phyloP scores from a whole-genome alignment of 2,797 vertebrate species.

The Erethizon dorsatum region DNA sequence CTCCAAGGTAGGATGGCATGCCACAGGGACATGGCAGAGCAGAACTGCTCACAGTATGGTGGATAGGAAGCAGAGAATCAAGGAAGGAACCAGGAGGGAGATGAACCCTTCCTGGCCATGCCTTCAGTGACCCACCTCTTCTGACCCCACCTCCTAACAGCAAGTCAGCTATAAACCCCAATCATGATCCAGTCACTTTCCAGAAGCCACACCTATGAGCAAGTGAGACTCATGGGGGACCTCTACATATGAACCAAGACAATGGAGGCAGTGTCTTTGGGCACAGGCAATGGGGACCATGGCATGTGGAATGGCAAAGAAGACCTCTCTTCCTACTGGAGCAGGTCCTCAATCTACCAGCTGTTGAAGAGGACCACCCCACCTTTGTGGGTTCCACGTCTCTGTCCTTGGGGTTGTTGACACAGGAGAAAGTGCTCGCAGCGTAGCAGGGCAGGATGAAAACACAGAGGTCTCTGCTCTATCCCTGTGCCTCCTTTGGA shows the following conservation, averaged over 20 bases:
- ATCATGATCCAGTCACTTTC: not conserved
- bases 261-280: not conserved
- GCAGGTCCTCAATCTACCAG: rapidly evolving
- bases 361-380: too few relatives aligned
- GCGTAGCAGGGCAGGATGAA: rapidly evolving
- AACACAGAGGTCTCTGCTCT: not conserved
- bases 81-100: not conserved
- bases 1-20: not conserved
- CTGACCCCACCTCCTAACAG: not conserved
- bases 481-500: not conserved
- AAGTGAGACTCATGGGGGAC: not conserved
- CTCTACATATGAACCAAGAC: not conserved
- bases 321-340: not conserved
- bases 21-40: not conserved
- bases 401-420: not conserved
- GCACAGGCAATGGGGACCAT: not conserved
- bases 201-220: not conserved
- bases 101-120: not conserved
- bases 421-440: not conserved
- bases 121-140: not conserved
- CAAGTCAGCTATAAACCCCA: not conserved
- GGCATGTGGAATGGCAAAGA: not conserved
- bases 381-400: rapidly evolving
- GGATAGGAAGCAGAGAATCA: not conserved
- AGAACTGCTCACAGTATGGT: not conserved